Percentiles rank a stretch among this genome's conserved stretches.
These are phyloP conservation scores for Baccha elongata DNA, from an alignment of 2,888 invertebrate species.

Conservation along the genomic window DNA sequence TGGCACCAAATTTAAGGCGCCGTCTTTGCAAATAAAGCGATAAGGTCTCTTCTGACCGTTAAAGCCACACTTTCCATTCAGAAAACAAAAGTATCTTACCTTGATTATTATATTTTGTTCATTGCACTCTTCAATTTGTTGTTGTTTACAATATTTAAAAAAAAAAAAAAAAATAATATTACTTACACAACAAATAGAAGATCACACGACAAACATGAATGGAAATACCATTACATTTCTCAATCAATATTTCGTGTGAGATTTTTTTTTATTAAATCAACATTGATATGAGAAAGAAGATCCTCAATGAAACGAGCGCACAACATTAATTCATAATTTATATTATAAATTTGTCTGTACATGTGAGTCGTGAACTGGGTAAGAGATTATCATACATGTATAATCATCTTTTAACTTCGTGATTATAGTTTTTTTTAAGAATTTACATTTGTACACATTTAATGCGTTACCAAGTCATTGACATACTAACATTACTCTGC, in stretches of 20 bases:
- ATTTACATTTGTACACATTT: not conserved
- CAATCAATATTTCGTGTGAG: constrained; percentile 37
- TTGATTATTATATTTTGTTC: constrained; percentile 61
- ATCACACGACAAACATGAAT: constrained; percentile 52
- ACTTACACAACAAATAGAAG: constrained; percentile 5
- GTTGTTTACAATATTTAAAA: constrained; percentile 40
- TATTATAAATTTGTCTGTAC: constrained; percentile 9
- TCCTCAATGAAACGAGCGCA: constrained; percentile 32
- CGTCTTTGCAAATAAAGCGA: constrained; percentile 56
- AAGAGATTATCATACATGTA: constrained; percentile 54
- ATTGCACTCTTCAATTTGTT: constrained; percentile 51
- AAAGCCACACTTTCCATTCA: constrained; percentile 47
- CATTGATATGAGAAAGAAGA: constrained; percentile 49
- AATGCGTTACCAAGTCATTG: constrained; percentile 54
- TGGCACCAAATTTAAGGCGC: constrained; percentile 57
- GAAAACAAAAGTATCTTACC: constrained; percentile 35
- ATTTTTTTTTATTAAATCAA: constrained; percentile 29
- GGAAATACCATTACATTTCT: constrained; percentile 41
- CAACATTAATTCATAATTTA: constrained; percentile 31
- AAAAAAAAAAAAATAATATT: too few relatives aligned
- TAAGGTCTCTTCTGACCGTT: constrained; percentile 60
- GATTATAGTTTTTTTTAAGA: constrained; percentile 7
- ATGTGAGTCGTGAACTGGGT: constrained; percentile 49
- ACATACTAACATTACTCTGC: constrained; percentile 53
- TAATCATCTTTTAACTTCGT: constrained; percentile 32